phyloP scores from a whole-genome alignment of 1,140 invertebrate species.

The Coenobita brevimanus region DNA sequence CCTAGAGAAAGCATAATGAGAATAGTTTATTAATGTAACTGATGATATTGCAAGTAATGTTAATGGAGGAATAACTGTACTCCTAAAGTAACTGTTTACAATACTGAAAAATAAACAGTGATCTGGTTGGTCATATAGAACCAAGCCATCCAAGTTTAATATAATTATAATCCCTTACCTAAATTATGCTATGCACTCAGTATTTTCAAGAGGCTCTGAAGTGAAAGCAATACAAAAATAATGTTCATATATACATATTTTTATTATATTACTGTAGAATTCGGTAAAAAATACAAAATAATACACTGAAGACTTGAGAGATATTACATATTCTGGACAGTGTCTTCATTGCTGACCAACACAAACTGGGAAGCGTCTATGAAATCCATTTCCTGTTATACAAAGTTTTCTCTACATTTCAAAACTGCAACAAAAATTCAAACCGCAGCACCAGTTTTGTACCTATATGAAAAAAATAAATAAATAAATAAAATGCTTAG shows the following conservation, averaged over 20 bases:
- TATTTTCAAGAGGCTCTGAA: constrained; percentile 63
- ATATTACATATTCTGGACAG: too few species aligned
- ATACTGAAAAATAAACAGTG: too few species aligned
- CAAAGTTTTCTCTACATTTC: background rate
- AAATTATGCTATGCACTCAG: constrained; percentile 13
- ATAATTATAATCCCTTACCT: constrained; percentile 2
- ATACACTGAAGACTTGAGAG: constrained; percentile 16
- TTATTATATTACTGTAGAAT: constrained; percentile 51
- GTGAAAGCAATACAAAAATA: constrained; percentile 63
- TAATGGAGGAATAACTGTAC: too few species aligned
- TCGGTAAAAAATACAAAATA: constrained; percentile 26
- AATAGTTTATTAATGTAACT: too few species aligned
- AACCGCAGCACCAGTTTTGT: constrained; percentile 63
- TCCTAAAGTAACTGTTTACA: too few species aligned
- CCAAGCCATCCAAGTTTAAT: constrained; percentile 18
- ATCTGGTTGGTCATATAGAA: too few species aligned
- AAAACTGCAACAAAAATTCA: constrained; percentile 53
- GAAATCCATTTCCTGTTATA: too few species aligned
- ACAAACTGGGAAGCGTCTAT: constrained; percentile 1
- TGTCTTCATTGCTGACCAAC: constrained; percentile 14
- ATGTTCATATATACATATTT: constrained; percentile 61
- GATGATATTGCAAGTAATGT: too few species aligned
- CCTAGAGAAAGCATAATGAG: too few species aligned
- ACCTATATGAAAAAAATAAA: constrained; percentile 35
- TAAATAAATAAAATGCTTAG: background rate